Conservation (phyloP, 2,797 vertebrate species). For the Artibeus jamaicensis region DNA sequence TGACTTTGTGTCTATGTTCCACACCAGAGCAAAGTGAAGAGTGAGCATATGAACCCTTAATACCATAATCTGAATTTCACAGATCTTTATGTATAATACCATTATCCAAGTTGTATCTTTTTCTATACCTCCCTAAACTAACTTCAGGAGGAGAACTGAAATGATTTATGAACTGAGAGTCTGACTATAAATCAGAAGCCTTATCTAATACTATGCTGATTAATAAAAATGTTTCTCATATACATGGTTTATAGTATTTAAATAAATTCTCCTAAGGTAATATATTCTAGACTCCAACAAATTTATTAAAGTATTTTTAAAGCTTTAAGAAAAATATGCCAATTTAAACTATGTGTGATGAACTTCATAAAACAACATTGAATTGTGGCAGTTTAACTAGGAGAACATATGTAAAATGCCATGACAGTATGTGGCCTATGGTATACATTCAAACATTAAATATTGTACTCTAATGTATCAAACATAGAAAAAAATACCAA, state of each 20-base stretch:
- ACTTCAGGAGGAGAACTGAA: background rate
- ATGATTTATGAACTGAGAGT: constrained; percentile 48
- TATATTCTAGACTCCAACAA: background rate
- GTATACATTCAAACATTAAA: background rate
- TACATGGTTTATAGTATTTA: background rate
- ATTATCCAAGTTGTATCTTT: background rate
- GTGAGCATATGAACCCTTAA: background rate
- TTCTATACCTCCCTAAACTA: background rate
- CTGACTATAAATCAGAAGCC: background rate
- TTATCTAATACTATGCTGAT: background rate
- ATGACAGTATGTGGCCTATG: background rate
- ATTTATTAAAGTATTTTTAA: constrained; percentile 1
- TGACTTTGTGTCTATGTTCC: background rate
- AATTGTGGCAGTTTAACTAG: constrained; percentile 23
- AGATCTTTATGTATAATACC: background rate
- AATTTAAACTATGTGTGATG: background rate
- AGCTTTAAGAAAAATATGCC: constrained; percentile 5
- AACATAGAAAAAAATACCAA: background rate
- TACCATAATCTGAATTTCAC: background rate
- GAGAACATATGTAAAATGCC: background rate
- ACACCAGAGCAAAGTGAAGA: background rate
- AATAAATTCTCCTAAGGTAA: background rate
- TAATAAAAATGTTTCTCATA: background rate
- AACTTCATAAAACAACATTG: constrained; percentile 7
- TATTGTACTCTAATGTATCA: background rate